These are phyloP conservation scores for Drosophila peninsularis DNA, from an alignment of 2,888 invertebrate genomes.

Conservation along the genomic window DNA sequence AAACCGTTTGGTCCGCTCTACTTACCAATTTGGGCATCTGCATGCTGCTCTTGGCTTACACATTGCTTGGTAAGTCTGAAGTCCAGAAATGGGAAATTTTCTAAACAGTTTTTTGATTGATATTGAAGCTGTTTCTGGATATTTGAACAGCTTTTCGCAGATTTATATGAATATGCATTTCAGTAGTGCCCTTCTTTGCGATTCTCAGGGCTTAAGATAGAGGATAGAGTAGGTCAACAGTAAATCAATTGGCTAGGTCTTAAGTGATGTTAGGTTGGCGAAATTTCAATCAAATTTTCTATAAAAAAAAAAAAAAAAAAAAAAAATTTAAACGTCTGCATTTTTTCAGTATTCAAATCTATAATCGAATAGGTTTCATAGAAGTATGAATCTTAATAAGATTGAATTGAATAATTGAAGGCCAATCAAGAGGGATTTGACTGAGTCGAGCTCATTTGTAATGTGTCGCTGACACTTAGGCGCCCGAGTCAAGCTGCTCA, in stretches of 20 bases:
- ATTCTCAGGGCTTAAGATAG: neutral
- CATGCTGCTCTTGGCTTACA: conserved; percentile 92
- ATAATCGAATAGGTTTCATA: neutral
- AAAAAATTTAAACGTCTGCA: no score
- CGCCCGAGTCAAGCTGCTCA: conserved; percentile 40
- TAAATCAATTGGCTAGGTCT: no score
- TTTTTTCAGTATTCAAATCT: neutral
- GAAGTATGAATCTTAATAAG: neutral
- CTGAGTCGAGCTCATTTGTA: conserved; percentile 37
- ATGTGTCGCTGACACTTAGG: conserved; percentile 30
- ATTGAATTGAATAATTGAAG: neutral
- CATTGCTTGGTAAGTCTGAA: conserved; percentile 87
- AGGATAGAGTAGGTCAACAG: no score
- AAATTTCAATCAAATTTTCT: no score
- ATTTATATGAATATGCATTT: neutral
- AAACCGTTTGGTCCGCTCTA: conserved; percentile 87
- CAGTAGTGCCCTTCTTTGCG: neutral
- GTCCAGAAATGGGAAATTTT: neutral
- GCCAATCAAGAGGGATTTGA: conserved; percentile 21
- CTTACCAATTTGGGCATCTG: conserved; percentile 94
- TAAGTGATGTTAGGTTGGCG: no score
- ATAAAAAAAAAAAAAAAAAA: no score
- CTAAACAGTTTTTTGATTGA: no score
- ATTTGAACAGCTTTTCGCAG: neutral
- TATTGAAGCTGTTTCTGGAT: no score